These are phyloP conservation scores for Furnarius figulus DNA, from an alignment of 2,113 vertebrate genomes.

Conservation along the genomic window DNA sequence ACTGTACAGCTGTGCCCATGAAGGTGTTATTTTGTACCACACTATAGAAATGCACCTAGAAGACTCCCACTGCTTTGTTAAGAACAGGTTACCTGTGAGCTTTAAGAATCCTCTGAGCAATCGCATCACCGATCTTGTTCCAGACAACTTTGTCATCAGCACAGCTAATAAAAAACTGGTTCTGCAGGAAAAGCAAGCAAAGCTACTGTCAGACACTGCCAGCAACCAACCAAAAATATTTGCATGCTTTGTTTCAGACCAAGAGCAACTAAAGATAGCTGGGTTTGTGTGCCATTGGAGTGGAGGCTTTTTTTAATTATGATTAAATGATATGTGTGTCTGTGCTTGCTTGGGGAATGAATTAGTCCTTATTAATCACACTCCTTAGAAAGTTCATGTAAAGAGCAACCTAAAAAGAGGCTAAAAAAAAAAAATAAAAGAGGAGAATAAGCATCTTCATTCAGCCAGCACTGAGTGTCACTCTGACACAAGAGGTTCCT, in stretches of 20 bases:
- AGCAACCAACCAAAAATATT: background rate
- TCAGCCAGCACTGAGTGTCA: background rate
- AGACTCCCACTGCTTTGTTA: background rate
- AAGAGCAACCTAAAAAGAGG: background rate
- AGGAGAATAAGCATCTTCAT: background rate
- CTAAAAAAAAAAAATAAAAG: background rate
- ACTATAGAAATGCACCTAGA: background rate
- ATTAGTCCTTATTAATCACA: background rate
- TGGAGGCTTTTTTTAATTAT: background rate
- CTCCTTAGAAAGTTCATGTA: background rate
- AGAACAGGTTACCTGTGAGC: constrained; percentile 84
- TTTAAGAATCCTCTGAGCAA: constrained; percentile 88
- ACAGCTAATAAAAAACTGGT: constrained; percentile 99
- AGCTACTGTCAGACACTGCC: background rate
- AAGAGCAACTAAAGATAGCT: background rate
- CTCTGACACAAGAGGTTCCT: background rate
- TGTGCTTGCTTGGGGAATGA: background rate
- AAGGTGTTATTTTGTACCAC: background rate
- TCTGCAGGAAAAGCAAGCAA: constrained; percentile 75
- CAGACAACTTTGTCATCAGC: constrained; percentile 89
- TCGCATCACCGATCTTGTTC: constrained; percentile 91
- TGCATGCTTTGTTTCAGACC: background rate
- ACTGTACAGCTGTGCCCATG: background rate
- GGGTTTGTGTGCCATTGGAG: background rate
- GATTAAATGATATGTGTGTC: background rate